Conservation (phyloP, 1,140 invertebrate species). For the Akabosia matsudoensis region DNA sequence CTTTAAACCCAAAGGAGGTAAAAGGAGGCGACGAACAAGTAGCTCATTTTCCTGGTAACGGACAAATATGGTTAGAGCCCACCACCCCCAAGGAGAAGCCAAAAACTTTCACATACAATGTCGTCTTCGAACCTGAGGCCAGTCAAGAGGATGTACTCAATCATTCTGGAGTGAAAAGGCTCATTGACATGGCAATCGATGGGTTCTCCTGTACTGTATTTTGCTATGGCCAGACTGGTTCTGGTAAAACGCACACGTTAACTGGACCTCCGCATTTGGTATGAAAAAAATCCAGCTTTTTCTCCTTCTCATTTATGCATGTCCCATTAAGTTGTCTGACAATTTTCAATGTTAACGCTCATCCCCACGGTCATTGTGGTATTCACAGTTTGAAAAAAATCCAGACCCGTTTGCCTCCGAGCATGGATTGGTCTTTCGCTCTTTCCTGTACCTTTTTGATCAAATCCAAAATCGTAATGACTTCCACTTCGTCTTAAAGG, state of each 20-base stretch:
- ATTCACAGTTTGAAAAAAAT: slow-evolving; percentile 63
- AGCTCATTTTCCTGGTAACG: slow-evolving; percentile 72
- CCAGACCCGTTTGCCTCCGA: slow-evolving; percentile 62
- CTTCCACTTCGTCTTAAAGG: slow-evolving; percentile 80
- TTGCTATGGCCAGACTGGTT: slow-evolving; percentile 96
- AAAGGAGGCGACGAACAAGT: slow-evolving; percentile 60
- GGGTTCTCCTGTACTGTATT: slow-evolving; percentile 90
- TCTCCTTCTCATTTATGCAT: not conserved
- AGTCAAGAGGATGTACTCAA: slow-evolving; percentile 71
- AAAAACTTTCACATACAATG: slow-evolving; percentile 79
- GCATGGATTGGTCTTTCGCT: slow-evolving; percentile 81
- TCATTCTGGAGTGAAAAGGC: slow-evolving; percentile 75
- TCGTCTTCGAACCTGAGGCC: slow-evolving; percentile 82
- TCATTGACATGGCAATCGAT: slow-evolving; percentile 87
- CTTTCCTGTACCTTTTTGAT: slow-evolving; percentile 86
- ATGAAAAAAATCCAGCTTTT: too few species aligned
- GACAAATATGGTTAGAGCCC: slow-evolving; percentile 56
- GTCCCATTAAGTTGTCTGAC: not conserved
- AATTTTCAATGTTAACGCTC: not conserved
- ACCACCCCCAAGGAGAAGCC: slow-evolving; percentile 61
- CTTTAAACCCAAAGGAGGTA: slow-evolving; percentile 66
- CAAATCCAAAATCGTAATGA: slow-evolving; percentile 70
- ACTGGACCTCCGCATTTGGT: slow-evolving; percentile 85
- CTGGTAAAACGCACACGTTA: slow-evolving; percentile 92
- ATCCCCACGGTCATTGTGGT: not conserved